Conservation (phyloP, 1,140 invertebrate species). For the Magallana angulata region DNA sequence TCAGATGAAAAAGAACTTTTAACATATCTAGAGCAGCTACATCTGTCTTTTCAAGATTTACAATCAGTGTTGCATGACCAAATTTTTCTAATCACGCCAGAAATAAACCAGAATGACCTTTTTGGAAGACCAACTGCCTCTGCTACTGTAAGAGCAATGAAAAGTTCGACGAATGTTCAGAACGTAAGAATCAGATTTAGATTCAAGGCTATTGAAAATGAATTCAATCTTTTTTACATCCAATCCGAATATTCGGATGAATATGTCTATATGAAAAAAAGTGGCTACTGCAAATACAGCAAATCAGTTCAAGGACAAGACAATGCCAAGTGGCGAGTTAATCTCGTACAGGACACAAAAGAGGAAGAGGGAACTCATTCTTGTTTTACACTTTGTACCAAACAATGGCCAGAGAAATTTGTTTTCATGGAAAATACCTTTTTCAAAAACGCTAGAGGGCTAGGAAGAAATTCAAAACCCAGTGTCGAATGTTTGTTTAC, state of each 20-base stretch:
- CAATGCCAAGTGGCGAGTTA: not conserved
- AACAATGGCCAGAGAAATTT: not conserved
- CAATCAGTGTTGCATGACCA: not conserved
- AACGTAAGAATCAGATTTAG: not conserved
- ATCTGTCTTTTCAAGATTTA: not conserved
- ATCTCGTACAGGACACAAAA: not conserved
- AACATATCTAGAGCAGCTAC: not conserved
- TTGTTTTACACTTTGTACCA: not conserved
- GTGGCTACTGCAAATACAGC: not conserved
- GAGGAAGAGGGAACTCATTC: not conserved
- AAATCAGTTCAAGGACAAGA: no score
- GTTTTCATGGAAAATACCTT: not conserved
- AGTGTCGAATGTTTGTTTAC: not conserved
- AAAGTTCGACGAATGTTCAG: not conserved
- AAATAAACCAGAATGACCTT: not conserved
- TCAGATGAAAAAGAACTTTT: not conserved
- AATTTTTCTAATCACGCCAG: not conserved
- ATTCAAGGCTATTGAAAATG: not conserved
- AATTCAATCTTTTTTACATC: not conserved
- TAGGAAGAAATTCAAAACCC: not conserved
- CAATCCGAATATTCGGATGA: not conserved
- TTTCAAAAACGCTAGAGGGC: not conserved
- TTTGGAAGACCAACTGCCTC: not conserved
- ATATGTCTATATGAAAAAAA: not conserved
- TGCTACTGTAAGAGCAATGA: not conserved